phyloP scores from a whole-genome alignment of 2,113 vertebrate species.

The Pelmatolapia mariae region DNA sequence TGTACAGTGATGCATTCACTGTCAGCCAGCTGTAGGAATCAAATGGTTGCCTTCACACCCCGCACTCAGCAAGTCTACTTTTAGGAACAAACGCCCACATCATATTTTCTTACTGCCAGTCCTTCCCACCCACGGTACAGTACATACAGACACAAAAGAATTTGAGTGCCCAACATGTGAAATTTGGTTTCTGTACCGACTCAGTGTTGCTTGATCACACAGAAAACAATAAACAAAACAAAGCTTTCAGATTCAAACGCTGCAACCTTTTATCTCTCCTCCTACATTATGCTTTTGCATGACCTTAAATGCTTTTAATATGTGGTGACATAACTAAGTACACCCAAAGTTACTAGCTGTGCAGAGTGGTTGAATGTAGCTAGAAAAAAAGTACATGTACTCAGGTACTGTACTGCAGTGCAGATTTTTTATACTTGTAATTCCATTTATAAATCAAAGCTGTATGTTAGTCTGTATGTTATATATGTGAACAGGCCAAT shows the following conservation, averaged over 20 bases:
- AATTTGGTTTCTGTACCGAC: not conserved
- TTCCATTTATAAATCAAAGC: not conserved
- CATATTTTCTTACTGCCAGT: not conserved
- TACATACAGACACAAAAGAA: not conserved
- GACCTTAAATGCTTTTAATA: not conserved
- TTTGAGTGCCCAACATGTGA: not conserved
- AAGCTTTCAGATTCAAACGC: not conserved
- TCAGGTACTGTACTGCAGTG: not conserved
- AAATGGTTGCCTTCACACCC: not conserved
- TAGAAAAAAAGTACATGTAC: not conserved
- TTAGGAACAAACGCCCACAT: constrained; percentile 28
- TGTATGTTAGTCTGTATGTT: not conserved
- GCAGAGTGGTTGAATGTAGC: not conserved
- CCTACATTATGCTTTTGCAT: not conserved
- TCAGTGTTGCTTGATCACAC: not conserved
- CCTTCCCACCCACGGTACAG: not conserved
- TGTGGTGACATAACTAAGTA: not conserved
- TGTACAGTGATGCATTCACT: not conserved
- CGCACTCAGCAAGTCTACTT: not conserved
- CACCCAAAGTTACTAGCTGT: not conserved
- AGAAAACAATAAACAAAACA: not conserved
- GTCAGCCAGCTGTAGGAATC: not conserved
- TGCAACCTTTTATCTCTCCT: not conserved
- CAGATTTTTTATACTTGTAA: not conserved
- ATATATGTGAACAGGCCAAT: not conserved